These are phyloP conservation scores for Propithecus deckenii DNA, from an alignment of 2,797 vertebrate species.

Conservation along the genomic window DNA sequence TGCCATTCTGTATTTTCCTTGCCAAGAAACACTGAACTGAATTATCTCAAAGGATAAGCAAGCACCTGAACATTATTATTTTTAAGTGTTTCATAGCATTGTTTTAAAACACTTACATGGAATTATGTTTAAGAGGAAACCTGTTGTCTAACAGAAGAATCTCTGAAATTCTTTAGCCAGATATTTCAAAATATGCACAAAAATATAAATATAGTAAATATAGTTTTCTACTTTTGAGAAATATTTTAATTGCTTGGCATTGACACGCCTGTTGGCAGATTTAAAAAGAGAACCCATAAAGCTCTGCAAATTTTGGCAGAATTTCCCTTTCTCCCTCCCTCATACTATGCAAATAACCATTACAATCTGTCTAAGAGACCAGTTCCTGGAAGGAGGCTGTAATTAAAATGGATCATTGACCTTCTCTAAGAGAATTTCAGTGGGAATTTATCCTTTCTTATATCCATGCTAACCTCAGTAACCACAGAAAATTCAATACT, in stretches of 20 bases:
- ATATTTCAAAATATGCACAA: slow-evolving; percentile 35
- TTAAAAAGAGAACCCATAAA: neutral
- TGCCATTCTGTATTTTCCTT: neutral
- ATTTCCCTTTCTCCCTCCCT: neutral
- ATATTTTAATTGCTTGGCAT: slow-evolving; percentile 44
- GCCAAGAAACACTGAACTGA: neutral
- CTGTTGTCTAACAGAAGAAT: neutral
- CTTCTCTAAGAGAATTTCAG: neutral
- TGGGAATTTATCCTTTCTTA: neutral
- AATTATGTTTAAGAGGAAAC: neutral
- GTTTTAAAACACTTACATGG: neutral
- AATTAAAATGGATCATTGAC: neutral
- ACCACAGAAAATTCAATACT: neutral
- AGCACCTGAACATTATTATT: neutral
- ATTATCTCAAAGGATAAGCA: neutral
- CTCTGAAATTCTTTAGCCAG: slow-evolving; percentile 12
- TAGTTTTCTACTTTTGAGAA: slow-evolving; percentile 26
- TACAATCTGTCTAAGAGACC: slow-evolving; percentile 3
- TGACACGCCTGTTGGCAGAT: neutral
- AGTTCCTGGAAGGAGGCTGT: slow-evolving; percentile 28
- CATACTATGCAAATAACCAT: neutral
- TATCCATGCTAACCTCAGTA: neutral
- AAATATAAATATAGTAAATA: slow-evolving; percentile 5
- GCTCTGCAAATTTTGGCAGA: slow-evolving; percentile 15
- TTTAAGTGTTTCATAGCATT: neutral